A percentile compares a stretch with the other conserved stretches of the same genome.
These are phyloP conservation scores for Microchirus variegatus DNA, from an alignment of 2,797 vertebrate species.

Conservation along the genomic window DNA sequence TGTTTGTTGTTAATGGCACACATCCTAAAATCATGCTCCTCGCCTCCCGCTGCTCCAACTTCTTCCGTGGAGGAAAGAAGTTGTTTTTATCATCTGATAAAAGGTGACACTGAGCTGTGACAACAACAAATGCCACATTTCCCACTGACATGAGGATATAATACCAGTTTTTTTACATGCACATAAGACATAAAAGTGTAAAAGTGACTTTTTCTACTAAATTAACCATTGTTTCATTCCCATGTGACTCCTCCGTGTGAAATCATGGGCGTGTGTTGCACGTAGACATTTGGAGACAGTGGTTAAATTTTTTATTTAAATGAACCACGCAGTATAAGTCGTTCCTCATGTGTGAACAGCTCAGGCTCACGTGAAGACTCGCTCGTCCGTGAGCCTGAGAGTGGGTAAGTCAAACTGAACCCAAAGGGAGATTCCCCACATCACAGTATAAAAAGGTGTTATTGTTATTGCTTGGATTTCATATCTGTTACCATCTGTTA, in stretches of 20 bases:
- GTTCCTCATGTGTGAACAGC: conserved; percentile 58
- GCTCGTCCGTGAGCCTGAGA: conserved; percentile 48
- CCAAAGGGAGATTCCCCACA: conserved; percentile 52
- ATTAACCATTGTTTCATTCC: conserved; percentile 16
- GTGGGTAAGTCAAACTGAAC: conserved; percentile 62
- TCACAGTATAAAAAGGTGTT: conserved; percentile 44
- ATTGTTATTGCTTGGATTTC: conserved; percentile 58
- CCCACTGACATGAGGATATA: conserved; percentile 10
- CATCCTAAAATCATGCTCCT: conserved; percentile 75
- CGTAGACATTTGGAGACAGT: conserved; percentile 42
- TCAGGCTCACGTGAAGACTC: conserved; percentile 37
- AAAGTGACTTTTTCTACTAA: conserved; percentile 6
- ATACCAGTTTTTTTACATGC: background rate
- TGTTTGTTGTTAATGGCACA: conserved; percentile 80
- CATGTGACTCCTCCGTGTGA: too few relatives aligned
- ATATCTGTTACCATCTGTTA: conserved; percentile 63
- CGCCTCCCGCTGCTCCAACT: conserved; percentile 48
- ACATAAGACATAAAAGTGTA: conserved; percentile 1
- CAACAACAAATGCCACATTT: conserved; percentile 33
- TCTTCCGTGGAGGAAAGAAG: conserved; percentile 52
- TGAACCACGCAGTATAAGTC: conserved; percentile 45
- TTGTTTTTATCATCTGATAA: conserved; percentile 67
- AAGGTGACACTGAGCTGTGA: conserved; percentile 50
- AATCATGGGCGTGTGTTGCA: conserved; percentile 33
- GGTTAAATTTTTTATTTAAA: conserved; percentile 57